Evolutionary conservation across 1,140 invertebrate genomes (phyloP), one percentile per base, ranked within the genome.

Genomic region (Bombus turneri): DNA sequence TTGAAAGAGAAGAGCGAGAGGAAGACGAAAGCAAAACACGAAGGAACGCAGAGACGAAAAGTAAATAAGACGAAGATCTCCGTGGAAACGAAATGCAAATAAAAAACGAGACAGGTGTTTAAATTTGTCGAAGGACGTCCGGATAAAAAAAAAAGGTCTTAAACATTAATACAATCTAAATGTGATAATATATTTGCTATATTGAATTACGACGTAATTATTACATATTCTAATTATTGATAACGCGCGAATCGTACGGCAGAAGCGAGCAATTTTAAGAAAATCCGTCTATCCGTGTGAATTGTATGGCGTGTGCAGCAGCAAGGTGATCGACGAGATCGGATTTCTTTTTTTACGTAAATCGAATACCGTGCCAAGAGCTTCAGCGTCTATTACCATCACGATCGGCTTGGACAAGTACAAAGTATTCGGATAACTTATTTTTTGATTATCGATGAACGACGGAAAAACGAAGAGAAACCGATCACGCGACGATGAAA

Each of bases 101-200:
- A 39, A 68, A 68, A 31, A 5, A 3, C 18, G 31, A 10, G n/a
- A 57, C 72, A 64, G 62, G 66, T 77, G 73, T 69, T 34, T 47
- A 37, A 80, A 64, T 84, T 90, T 64, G 73, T 90, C 78, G 88
- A 82, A 62, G 79, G 64, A 85, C 34, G 69, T 85, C 78, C 73
- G 41, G 69, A 64, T 78, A 86, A 88, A 66, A 85, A 88, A 74
- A 76, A 57, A 43, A 39, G 86, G 90, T 94, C 91, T 94, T 94
- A 94, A 94, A 88, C 93, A 94, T 94, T 94, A 94, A 95, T 95
- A 95, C 94, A 95, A 95, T 95, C 94, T 95, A 94, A 95, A 95
- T 95, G 94, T 95, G 94, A 95, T 95, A 95, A 94, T 95, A 95
- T 95, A 95, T 94, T 94, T 95, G 93, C 93, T 93, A 94, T 93